Base-by-base conservation (phyloP, 2,113 vertebrate species). In the Barnardius zonarius region DNA sequence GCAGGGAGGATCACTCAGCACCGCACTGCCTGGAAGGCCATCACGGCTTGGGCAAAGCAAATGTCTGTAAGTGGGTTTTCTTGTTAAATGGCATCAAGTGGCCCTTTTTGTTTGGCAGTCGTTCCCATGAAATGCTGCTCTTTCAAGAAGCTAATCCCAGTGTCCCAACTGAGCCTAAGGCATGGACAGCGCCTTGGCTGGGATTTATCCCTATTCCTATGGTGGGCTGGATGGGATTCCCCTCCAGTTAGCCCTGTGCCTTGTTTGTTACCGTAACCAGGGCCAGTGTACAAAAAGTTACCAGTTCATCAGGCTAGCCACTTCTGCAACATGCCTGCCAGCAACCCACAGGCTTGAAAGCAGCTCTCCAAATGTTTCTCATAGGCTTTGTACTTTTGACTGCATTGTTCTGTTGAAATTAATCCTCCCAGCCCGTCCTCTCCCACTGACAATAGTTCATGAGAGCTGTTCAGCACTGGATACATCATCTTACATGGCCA, bases 51-150 rank as follows among this genome's bases (percentile, higher is more conserved):
- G 57, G 75, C 55, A 63, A 46, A 84, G 23, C 49, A 55, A 73
- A 41, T 1, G 48, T 70, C 70, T 17, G 55, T 11, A 46, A 62
- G 55, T 51, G 35, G 27, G 1, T 52, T 37, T 79, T 78, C 55
- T 57, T 37, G 2, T 25, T 59, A 15, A 28, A 37, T 15, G n/a
- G 15, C 59, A 66, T 30, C 30, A 3, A 41, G 39, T 10, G 48
- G 13, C 19, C 5, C 18, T 74, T 46, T 31, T 20, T 12, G 16
- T 55, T 48, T 0, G 0, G 22, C 43, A 14, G 30, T 75, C 5
- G 0, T 24, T 68, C 44, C 35, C 54, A 33, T 1, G 1, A 14
- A 72, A 41, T 19, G 1, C 23, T 66, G 48, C 2, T 70, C 39
- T 77, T 70, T 51, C 59, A 66, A 51, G 57, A 22, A 83, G 7